phyloP scores from a whole-genome alignment of 2,888 invertebrate species.

The Drosophila multiciliata region DNA sequence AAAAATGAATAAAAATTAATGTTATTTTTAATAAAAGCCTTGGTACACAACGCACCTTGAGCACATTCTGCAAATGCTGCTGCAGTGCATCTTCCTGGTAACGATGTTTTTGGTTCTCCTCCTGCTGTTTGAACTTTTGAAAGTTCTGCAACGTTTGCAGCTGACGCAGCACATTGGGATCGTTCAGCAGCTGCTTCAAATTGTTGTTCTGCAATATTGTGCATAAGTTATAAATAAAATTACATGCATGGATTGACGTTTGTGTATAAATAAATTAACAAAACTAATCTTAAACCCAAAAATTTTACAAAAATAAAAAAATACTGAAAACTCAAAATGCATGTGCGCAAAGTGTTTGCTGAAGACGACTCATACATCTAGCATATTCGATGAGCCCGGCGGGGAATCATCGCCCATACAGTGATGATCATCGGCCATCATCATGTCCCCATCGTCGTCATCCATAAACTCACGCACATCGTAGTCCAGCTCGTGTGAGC shows the following conservation, averaged over 20 bases:
- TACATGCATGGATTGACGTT: not conserved
- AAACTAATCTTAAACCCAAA: slow-evolving; percentile 26
- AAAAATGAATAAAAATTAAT: not conserved
- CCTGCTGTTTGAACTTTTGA: slow-evolving; percentile 86
- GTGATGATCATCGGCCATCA: slow-evolving; percentile 68
- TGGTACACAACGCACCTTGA: slow-evolving; percentile 86
- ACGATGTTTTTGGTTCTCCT: slow-evolving; percentile 89
- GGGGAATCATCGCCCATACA: slow-evolving; percentile 79
- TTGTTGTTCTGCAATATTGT: slow-evolving; percentile 83
- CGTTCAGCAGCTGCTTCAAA: slow-evolving; percentile 87
- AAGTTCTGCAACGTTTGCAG: slow-evolving; percentile 91
- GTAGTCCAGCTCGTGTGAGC: slow-evolving; percentile 75
- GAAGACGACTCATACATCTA: slow-evolving; percentile 70
- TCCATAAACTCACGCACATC: slow-evolving; percentile 72
- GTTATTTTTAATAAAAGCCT: not conserved
- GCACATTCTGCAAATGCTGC: slow-evolving; percentile 90
- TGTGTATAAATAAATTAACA: slow-evolving; percentile 14
- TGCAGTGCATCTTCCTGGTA: slow-evolving; percentile 91
- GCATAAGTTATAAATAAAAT: slow-evolving; percentile 3
- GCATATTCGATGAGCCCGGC: slow-evolving; percentile 75
- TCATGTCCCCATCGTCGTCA: slow-evolving; percentile 68
- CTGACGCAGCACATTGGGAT: slow-evolving; percentile 95
- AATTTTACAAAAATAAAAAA: slow-evolving; percentile 4
- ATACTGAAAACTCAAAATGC: slow-evolving; percentile 11
- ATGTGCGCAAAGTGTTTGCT: not conserved